phyloP scores from a whole-genome alignment of 2,113 vertebrate genomes.

The Rhipidura dahli region DNA sequence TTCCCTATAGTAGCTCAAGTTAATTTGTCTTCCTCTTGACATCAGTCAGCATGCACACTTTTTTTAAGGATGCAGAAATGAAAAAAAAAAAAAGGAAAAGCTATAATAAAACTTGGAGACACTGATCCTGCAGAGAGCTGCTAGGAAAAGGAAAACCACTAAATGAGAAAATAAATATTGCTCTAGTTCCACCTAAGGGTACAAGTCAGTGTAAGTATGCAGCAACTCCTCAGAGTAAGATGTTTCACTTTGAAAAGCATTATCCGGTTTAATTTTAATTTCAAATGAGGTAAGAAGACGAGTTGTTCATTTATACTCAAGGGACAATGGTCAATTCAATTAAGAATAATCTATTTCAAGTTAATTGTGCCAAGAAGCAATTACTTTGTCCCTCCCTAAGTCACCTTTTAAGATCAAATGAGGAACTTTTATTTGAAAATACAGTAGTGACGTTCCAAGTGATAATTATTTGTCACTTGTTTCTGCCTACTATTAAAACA shows the following conservation, averaged over 20 bases:
- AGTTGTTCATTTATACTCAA: neutral
- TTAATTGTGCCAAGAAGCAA: neutral
- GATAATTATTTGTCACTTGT: neutral
- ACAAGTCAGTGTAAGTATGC: neutral
- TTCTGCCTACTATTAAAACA: neutral
- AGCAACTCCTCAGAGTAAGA: neutral
- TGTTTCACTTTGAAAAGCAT: neutral
- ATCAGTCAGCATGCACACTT: neutral
- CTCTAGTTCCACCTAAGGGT: neutral
- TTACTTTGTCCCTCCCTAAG: neutral
- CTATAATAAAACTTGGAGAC: neutral
- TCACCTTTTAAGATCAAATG: neutral
- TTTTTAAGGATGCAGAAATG: neutral
- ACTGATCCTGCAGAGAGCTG: neutral
- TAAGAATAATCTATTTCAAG: neutral
- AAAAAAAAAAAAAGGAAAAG: neutral
- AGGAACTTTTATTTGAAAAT: neutral
- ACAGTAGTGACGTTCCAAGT: neutral
- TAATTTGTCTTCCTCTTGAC: constrained; percentile 21
- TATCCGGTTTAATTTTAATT: neutral
- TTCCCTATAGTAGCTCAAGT: constrained; percentile 29
- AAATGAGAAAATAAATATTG: constrained; percentile 21
- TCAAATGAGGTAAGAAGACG: neutral
- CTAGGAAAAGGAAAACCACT: neutral
- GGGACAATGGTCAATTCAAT: neutral